phyloP scores from a whole-genome alignment of 2,888 invertebrate species.

The Cybosia mesomella region DNA sequence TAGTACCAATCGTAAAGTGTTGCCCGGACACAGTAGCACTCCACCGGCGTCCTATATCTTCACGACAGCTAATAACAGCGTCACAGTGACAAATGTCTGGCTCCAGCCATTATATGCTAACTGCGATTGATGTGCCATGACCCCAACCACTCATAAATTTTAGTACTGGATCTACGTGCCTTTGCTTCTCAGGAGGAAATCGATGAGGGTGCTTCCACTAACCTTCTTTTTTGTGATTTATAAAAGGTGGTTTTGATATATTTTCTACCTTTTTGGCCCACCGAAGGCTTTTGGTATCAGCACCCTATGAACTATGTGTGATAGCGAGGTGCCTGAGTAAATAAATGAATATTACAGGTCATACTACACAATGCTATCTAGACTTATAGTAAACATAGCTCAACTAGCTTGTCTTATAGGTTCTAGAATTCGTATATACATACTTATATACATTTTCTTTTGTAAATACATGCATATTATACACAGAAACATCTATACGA shows the following conservation, averaged over 20 bases:
- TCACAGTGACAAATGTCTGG: slow-evolving; percentile 66
- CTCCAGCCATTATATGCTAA: slow-evolving; percentile 72
- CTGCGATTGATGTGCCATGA: slow-evolving; percentile 72
- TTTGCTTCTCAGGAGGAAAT: slow-evolving; percentile 22
- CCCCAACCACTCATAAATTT: slow-evolving; percentile 68
- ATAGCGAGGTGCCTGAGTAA: too few relatives aligned
- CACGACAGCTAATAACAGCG: slow-evolving; percentile 43
- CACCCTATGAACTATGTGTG: too few relatives aligned
- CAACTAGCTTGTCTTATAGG: too few relatives aligned
- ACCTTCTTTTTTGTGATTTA: background rate
- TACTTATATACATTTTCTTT: too few relatives aligned
- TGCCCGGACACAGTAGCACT: background rate
- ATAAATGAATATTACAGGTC: too few relatives aligned
- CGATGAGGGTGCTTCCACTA: slow-evolving; percentile 8
- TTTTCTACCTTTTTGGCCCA: too few relatives aligned
- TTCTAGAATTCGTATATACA: too few relatives aligned
- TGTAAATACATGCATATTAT: too few relatives aligned
- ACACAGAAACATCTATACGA: too few relatives aligned
- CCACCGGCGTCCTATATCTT: slow-evolving; percentile 31
- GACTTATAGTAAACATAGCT: too few relatives aligned
- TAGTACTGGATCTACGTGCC: slow-evolving; percentile 50
- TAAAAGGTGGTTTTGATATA: background rate
- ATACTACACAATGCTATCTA: too few relatives aligned
- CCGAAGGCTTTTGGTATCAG: too few relatives aligned
- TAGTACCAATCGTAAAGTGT: slow-evolving; percentile 2